These are phyloP conservation scores for Sterrhoptilus dennistouni DNA, from an alignment of 2,113 vertebrate genomes.

Conservation along the genomic window DNA sequence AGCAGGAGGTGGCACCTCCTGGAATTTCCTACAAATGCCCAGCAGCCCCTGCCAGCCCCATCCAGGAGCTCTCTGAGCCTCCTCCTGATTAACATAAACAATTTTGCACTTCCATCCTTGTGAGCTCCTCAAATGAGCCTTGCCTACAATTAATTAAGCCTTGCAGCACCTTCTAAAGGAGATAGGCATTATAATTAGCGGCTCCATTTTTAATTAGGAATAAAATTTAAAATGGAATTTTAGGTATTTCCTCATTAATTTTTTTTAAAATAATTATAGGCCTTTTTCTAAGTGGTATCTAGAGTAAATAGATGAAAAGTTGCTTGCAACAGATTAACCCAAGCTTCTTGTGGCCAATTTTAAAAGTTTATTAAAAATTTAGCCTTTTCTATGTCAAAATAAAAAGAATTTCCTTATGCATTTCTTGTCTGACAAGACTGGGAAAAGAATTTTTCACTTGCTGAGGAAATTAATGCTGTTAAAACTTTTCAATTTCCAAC, in stretches of 20 bases:
- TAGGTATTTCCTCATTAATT: slow-evolving; percentile 9
- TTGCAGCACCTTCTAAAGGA: slow-evolving; percentile 43
- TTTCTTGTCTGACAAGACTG: not conserved
- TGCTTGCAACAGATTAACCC: not conserved
- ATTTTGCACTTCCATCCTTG: not conserved
- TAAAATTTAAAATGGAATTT: slow-evolving; percentile 31
- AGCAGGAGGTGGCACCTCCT: not conserved
- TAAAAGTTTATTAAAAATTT: not conserved
- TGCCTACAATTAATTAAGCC: slow-evolving; percentile 41
- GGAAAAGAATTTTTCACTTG: not conserved
- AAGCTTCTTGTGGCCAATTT: not conserved
- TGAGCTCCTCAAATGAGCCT: slow-evolving; percentile 31
- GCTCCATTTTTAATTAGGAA: slow-evolving; percentile 50
- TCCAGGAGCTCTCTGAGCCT: not conserved
- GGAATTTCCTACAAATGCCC: not conserved
- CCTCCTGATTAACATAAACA: not conserved
- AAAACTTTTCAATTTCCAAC: not conserved
- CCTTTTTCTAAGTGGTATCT: not conserved
- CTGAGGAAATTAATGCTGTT: not conserved
- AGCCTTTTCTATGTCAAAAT: not conserved
- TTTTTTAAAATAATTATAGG: not conserved
- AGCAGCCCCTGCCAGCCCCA: not conserved
- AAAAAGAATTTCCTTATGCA: not conserved
- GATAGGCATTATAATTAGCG: slow-evolving; percentile 41
- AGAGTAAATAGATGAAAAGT: not conserved